Evolutionary conservation across 2,113 vertebrate species (phyloP), one percentile per base, ranked within the genome.

Genomic region (Cromileptes altivelis): DNA sequence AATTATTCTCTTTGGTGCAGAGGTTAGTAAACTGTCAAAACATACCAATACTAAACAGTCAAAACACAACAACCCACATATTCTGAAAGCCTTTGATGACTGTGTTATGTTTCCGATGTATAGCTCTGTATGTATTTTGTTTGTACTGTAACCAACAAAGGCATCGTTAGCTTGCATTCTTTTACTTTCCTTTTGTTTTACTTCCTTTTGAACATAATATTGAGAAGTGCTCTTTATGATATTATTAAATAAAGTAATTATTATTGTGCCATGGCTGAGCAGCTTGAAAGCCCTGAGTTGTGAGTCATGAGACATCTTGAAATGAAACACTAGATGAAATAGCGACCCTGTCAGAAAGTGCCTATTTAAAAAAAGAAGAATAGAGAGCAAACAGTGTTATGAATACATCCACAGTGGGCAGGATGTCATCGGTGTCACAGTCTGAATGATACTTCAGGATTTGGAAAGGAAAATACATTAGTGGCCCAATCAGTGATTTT

Each of bases 201-300:
- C 8, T 53, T 52, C 33, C 27, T 55, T 70, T 37, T 21, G 1
- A 52, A 52, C 27, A 52, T 52, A 37, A n/a, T 40, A 42, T 18
- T 75, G 9, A 49, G 1, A 19, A 19, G 8, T 13, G 9, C 12
- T 68, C 4, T 49, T 33, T 12, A 56, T 49, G 4, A 33, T 77
- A 47, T 57, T 49, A 67, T 56, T 64, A 47, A 75, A 64, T 55
- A 27, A 75, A 47, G 56, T 33, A 11, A 50, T 53, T 19, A 55
- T 52, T 25, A 42, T 61, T 40, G 56, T 8, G 4, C 65, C 47
- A 23, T 30, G 15, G 21, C 5, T 63, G 68, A 65, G 60, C 19
- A 21, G 23, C 25, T 25, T 37, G 27, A 72, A 55, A 72, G 25
- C 60, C 1, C 25, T 15, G 37, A 55, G 25, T 58, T 33, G 27